Evolutionary conservation across 2,113 vertebrate genomes (phyloP).

Genomic region (Brienomyrus longianalis): DNA sequence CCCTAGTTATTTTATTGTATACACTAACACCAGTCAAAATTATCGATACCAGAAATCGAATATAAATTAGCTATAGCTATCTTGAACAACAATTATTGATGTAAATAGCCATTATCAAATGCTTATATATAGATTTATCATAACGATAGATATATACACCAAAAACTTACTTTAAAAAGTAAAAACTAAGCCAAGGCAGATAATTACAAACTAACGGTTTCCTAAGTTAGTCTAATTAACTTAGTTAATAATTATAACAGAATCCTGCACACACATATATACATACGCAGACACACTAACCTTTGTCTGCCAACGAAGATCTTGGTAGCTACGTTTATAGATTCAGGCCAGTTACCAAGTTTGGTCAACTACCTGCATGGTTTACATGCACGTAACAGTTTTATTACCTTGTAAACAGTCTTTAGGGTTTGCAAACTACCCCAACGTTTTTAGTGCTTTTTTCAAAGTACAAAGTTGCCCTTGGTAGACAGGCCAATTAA

Average conservation of each 20-base stretch:
- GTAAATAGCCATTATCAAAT: not conserved
- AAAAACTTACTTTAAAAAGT: not conserved
- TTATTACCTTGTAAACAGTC: not conserved
- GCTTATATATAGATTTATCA: not conserved
- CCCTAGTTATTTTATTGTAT: not conserved
- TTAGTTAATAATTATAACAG: not conserved
- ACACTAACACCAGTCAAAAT: not conserved
- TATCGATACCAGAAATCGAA: not conserved
- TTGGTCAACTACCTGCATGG: not conserved
- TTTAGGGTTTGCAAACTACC: not conserved
- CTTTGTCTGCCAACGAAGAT: not conserved
- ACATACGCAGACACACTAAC: not conserved
- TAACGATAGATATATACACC: not conserved
- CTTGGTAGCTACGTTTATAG: not conserved
- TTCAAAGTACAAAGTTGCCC: no score
- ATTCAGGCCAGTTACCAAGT: not conserved
- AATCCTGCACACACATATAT: not conserved
- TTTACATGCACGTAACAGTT: not conserved
- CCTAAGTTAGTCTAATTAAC: not conserved
- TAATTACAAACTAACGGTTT: not conserved
- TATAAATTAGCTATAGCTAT: not conserved
- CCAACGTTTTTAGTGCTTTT: not conserved
- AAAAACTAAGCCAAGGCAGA: not conserved
- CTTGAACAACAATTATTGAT: not conserved
- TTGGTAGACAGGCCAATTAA: not conserved